Base-by-base conservation (phyloP, 2,113 vertebrate species). In the Varanus salvator region DNA sequence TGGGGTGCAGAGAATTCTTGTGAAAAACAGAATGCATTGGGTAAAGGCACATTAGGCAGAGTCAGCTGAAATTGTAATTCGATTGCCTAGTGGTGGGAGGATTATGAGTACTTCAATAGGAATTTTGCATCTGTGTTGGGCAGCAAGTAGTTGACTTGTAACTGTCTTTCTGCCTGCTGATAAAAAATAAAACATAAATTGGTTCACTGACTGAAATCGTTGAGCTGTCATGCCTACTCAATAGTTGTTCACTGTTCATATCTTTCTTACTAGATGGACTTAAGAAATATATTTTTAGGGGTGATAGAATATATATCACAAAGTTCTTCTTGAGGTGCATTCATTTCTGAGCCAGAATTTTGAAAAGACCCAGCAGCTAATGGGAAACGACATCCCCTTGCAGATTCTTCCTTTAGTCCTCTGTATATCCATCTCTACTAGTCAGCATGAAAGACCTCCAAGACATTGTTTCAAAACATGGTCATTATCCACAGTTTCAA, bases 261-360 rank as follows among this genome's bases (percentile, higher is more conserved):
- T 66, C 60, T 29, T 17, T 77, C 34, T 29, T 71, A 3, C 84
- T 84, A 82, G 69, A 19, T 91, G 27, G 8, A 48, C 75, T 93
- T 92, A n/a, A n/a, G n/a, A n/a, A n/a, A n/a, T n/a, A n/a, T n/a
- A n/a, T n/a, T n/a, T n/a, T n/a, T n/a, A n/a, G n/a, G n/a, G n/a
- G n/a, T n/a, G n/a, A n/a, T n/a, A n/a, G n/a, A n/a, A n/a, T n/a
- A n/a, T n/a, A n/a, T n/a, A 12, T 66, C 89, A 2, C 25, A 69
- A 83, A 80, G n/a, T 44, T 91, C 91, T 86, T 78, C 87, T 92
- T 27, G 23, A 75, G 93, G 87, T 92, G 52, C 81, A 60, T 83
- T 68, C 8, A 66, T 89, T 6, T 1, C 69, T 78, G 92, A 92
- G 72, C 69, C 87, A 86, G n/a, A 23, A 77, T 82, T 80, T 86